Evolutionary conservation across 2,888 invertebrate species (phyloP).

Genomic region (Sceliomorpha sp.): DNA sequence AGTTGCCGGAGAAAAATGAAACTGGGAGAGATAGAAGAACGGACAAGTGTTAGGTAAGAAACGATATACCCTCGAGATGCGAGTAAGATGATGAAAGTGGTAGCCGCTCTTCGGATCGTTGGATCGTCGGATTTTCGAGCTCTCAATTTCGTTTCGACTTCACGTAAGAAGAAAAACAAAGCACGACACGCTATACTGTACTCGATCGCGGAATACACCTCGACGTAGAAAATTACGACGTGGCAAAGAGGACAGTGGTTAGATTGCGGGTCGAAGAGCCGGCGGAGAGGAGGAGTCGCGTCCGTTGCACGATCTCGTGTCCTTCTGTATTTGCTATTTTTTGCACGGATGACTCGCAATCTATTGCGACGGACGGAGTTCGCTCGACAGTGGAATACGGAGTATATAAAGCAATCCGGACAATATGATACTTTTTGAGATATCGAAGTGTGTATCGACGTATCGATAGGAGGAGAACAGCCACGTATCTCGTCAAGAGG

Average conservation of each 20-base stretch:
- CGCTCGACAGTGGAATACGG: slow-evolving; percentile 28
- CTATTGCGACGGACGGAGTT: slow-evolving; percentile 57
- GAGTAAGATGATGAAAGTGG: slow-evolving; percentile 18
- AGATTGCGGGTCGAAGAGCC: slow-evolving; percentile 46
- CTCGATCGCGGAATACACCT: slow-evolving; percentile 58
- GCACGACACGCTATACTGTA: slow-evolving; percentile 60
- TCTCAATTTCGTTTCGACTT: slow-evolving; percentile 69
- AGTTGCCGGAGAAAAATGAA: slow-evolving; percentile 34
- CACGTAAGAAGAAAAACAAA: slow-evolving; percentile 66
- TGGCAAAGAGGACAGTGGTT: slow-evolving; percentile 53
- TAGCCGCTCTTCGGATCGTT: slow-evolving; percentile 23
- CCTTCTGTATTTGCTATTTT: slow-evolving; percentile 44
- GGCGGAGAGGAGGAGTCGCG: slow-evolving; percentile 19
- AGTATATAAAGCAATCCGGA: slow-evolving; percentile 50
- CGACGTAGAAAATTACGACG: slow-evolving; percentile 65
- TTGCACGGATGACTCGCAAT: slow-evolving; percentile 56
- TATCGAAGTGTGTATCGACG: slow-evolving; percentile 53
- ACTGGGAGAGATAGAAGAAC: slow-evolving; percentile 16
- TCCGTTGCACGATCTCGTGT: slow-evolving; percentile 22
- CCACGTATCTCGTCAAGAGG: slow-evolving; percentile 58
- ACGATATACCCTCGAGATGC: slow-evolving; percentile 40
- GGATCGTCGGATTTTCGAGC: slow-evolving; percentile 61
- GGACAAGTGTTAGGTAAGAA: slow-evolving; percentile 42
- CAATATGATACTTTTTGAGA: slow-evolving; percentile 55
- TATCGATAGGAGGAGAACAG: slow-evolving; percentile 36